Base-by-base conservation (phyloP, 2,888 invertebrate species). In the Diarsia rubi region DNA sequence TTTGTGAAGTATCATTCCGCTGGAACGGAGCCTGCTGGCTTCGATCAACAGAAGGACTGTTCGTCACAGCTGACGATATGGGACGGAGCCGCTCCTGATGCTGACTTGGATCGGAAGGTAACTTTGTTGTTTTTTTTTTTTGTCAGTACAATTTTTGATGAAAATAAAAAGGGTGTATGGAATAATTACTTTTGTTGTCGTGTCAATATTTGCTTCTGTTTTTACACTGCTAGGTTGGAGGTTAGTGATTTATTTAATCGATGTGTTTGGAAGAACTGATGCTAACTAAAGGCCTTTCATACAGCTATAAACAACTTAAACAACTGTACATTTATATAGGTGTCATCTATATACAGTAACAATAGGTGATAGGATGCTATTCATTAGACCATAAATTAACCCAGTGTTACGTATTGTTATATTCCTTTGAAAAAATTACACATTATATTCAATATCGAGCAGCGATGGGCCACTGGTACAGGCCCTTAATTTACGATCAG, bases 1-100 rank as follows among this genome's bases (percentile, higher is more conserved):
- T 98, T 98, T 92, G 97, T 98, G 88, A 98, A 98, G 93, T 98
- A 98, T 92, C 98, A 98, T 94, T 98, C 98, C 3, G 97, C 97
- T 57, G 97, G 97, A 64, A 96, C 97, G 0, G 98, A 97, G 82
- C 97, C 97, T 3, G 97, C 97, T 2, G 97, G 97, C 21, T 97
- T 97, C 88, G 98, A 98, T 88, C 97, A 97, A 73, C 97, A 97
- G 63, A 96, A 97, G 81, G 98, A 98, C 86, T 98, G 98, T 90
- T 98, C 98, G 73, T 98, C 98, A 11, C 97, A 98, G 84, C 96
- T 98, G 45, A 97, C 98, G 67, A 97, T 98, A 81, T 98, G 98
- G 98, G 98, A 98, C 87, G 98, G 98, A 0, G 97, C 97, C 49
- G 97, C 97, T 67, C 97, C 97, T 49, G 96, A 96, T 66, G 95